phyloP scores from a whole-genome alignment of 2,888 invertebrate genomes.

The Trissoscelio sp. region DNA sequence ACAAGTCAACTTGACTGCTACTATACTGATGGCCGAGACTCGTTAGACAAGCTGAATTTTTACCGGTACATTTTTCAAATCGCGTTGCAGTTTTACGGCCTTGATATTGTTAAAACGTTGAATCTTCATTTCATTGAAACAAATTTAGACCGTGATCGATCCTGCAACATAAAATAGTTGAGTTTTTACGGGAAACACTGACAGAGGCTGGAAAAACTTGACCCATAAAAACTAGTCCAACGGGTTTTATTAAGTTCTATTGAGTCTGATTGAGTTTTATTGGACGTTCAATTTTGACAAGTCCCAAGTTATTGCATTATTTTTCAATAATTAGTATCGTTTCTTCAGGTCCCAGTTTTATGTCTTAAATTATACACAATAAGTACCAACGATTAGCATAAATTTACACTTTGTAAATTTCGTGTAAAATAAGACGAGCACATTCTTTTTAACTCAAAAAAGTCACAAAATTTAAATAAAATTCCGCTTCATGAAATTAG shows the following conservation, averaged over 20 bases:
- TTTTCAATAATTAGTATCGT: no score
- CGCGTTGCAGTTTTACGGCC: constrained; percentile 5
- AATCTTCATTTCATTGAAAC: constrained; percentile 27
- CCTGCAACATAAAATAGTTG: constrained; percentile 2
- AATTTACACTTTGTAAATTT: background rate
- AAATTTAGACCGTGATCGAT: constrained; percentile 9
- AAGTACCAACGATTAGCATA: background rate
- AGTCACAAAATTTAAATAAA: constrained; percentile 20
- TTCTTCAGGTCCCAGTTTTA: no score
- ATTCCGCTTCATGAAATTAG: constrained; percentile 30
- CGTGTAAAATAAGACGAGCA: no score
- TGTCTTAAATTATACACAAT: no score
- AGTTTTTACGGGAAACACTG: constrained; percentile 7
- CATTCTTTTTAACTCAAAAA: no score
- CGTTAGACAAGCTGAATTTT: constrained; percentile 52
- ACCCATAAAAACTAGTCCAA: constrained; percentile 38
- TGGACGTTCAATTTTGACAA: constrained; percentile 16
- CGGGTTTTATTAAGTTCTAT: constrained; percentile 46
- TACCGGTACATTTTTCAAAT: constrained; percentile 1
- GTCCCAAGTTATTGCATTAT: no score
- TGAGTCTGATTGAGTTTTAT: constrained; percentile 28
- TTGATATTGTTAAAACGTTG: constrained; percentile 30
- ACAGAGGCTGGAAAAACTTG: constrained; percentile 10
- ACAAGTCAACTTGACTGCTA: constrained; percentile 47
- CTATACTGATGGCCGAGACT: constrained; percentile 49